A percentile compares a stretch with the other conserved stretches of the same genome.
These are phyloP conservation scores for Hirtodrosophila trivittata DNA, from an alignment of 2,888 invertebrate genomes.

Conservation along the genomic window DNA sequence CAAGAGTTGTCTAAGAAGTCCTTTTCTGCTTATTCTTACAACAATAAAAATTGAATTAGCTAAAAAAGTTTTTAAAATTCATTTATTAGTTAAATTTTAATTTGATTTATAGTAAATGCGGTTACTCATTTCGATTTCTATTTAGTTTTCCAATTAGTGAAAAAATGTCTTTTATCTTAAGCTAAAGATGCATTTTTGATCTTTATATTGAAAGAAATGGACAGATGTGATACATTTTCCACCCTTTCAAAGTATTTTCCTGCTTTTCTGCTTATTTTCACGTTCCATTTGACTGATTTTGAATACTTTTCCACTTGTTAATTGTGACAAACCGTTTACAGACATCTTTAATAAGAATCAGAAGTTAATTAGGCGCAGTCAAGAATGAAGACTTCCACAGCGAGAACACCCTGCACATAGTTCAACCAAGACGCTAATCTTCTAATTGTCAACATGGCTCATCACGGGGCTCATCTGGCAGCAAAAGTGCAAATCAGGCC, in stretches of 20 bases:
- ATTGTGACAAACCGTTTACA: slow-evolving; percentile 26
- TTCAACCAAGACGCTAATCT: slow-evolving; percentile 45
- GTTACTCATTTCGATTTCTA: too few relatives aligned
- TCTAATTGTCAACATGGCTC: slow-evolving; percentile 40
- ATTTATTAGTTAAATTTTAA: too few relatives aligned
- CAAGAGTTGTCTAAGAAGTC: too few relatives aligned
- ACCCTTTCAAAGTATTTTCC: not conserved
- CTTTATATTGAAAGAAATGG: not conserved
- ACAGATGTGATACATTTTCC: not conserved
- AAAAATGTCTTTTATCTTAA: too few relatives aligned
- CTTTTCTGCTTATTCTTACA: too few relatives aligned
- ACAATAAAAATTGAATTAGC: too few relatives aligned
- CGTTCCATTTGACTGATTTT: slow-evolving; percentile 36
- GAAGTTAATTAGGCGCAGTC: slow-evolving; percentile 58
- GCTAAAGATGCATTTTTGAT: too few relatives aligned
- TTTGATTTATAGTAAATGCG: too few relatives aligned
- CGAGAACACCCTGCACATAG: slow-evolving; percentile 26
- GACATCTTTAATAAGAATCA: slow-evolving; percentile 26
- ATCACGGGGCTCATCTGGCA: slow-evolving; percentile 27
- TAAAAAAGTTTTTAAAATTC: too few relatives aligned
- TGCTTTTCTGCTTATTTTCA: slow-evolving; percentile 11
- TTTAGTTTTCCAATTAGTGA: too few relatives aligned
- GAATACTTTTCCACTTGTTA: slow-evolving; percentile 14
- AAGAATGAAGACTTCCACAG: slow-evolving; percentile 15
- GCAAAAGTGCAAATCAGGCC: not conserved